phyloP scores from a whole-genome alignment of 2,888 invertebrate genomes.

The Epinotia ramella region DNA sequence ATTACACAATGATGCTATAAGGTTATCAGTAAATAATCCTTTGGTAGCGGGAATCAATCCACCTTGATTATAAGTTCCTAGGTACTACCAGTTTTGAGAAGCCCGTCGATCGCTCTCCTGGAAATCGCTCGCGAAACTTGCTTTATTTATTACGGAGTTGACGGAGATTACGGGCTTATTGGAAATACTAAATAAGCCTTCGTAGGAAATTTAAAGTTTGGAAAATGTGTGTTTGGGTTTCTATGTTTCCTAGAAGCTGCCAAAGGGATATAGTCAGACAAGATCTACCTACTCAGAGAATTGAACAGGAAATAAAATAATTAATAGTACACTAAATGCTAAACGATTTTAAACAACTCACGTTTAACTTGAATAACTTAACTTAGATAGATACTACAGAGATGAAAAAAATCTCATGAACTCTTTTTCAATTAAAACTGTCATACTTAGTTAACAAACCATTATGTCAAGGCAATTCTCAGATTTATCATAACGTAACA shows the following conservation, averaged over 20 bases:
- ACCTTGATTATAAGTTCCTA: conserved; percentile 9
- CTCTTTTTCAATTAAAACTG: neutral
- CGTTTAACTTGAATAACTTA: no score
- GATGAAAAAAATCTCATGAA: neutral
- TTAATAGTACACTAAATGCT: no score
- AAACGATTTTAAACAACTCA: no score
- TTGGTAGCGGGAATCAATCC: conserved; percentile 27
- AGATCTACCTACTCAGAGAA: neutral
- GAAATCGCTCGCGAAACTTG: conserved; percentile 11
- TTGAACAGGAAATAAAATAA: neutral
- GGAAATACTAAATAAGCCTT: conserved; percentile 11
- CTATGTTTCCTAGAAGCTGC: neutral
- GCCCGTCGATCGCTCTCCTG: neutral
- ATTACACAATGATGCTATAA: conserved; percentile 2
- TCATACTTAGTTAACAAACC: neutral
- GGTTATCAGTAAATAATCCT: conserved; percentile 31
- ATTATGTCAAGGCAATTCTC: conserved; percentile 21
- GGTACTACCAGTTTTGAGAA: conserved; percentile 12
- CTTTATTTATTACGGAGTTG: conserved; percentile 7
- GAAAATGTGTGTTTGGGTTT: neutral
- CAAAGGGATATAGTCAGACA: neutral
- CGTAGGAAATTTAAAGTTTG: neutral
- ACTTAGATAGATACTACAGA: no score
- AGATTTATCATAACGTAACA: conserved; percentile 36
- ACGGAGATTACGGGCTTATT: conserved; percentile 12